Base-by-base conservation (phyloP, 23 tunicate genomes). In the Phallusia fumigata region DNA sequence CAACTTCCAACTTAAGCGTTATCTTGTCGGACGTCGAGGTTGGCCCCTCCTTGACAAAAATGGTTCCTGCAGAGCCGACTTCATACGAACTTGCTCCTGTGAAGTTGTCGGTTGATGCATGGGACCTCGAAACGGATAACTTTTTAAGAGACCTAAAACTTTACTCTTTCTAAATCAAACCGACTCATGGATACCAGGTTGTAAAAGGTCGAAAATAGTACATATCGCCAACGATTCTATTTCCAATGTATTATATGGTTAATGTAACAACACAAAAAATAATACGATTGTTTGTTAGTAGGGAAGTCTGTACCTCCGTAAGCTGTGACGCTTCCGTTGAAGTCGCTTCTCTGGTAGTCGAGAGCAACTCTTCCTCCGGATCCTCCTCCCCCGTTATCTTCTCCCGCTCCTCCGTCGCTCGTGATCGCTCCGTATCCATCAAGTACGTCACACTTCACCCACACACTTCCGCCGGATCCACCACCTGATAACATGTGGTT, bases 351-450 rank as follows among this genome's bases (percentile, higher is more conserved):
- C 79, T 36, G 47, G 79, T 75, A 53, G 21, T 52, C 51, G 30
- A 80, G 32, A 19, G 74, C 74, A 30, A 80, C 26, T 16, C 83
- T 80, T 58, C 83, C 83, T 36, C 83, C 83, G 31, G 83, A 80
- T 18, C 83, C 83, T 49, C 83, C 83, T 19, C 83, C 83, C 15
- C 83, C 83, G 19, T 64, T 31, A 28, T 52, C 45, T 18, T 50
- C 74, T 31, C 83, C 74, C 18, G 50, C 30, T 44, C 83, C 83
- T 53, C 83, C 83, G 31, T 52, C 52, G 45, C 74, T 64, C 30
- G 30, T 35, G 24, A 80, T 80, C 40, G 83, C 28, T 52, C 83
- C 83, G 74, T 80, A 80, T 31, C 83, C 83, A 31, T 80, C 83
- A 32, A 80, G 34, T 18, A 53, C 83, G 31, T 80, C 83, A 80